Evolutionary conservation across 2,888 invertebrate species (phyloP), one percentile per base, ranked within the genome.

Genomic region (Cephonodes hylas): DNA sequence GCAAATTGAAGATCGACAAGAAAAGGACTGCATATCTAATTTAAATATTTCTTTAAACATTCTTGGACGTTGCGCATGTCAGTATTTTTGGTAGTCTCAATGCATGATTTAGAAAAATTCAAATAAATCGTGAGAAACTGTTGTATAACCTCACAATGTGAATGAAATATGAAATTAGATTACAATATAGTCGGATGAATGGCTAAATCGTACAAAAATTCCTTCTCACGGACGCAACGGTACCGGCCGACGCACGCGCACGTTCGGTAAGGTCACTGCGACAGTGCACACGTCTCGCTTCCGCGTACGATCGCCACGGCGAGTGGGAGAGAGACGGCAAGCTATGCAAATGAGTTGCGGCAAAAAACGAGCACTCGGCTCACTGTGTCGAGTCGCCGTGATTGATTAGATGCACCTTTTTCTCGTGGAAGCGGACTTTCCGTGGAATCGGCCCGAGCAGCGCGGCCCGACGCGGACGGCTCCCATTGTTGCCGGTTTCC

Each of bases 401-500:
- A 89, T 89, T 88, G 89, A 91, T 89, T 89, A 81, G 88, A 88
- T 89, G 87, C 89, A 89, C 85, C 85, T 84, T 85, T 84, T 83
- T 85, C 81, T 77, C 73, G 77, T 74, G 76, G 73, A 75, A 77
- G 75, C 76, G 74, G 74, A 74, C 73, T 83, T 84, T 83, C 79
- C 79, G 71, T 77, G 77, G 79, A 85, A 83, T 73, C 75, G 72
- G 75, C 69, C 70, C 73, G 70, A 72, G 67, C 79, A 67, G 74
- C 68, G 76, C 75, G 72, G 75, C 69, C 70, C 48, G 48, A 53
- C 27, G 48, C 48, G 60, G 48, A 23, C 48, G 60, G 73, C 71
- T 71, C 66, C 81, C 72, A 86, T 85, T 88, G 88, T 88, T 79
- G 77, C 69, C 31, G 10, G 53, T 53, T 73, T 64, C 73, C 77